These are phyloP conservation scores for Drosophila ezoana DNA, from an alignment of 2,888 invertebrate species.

Conservation along the genomic window DNA sequence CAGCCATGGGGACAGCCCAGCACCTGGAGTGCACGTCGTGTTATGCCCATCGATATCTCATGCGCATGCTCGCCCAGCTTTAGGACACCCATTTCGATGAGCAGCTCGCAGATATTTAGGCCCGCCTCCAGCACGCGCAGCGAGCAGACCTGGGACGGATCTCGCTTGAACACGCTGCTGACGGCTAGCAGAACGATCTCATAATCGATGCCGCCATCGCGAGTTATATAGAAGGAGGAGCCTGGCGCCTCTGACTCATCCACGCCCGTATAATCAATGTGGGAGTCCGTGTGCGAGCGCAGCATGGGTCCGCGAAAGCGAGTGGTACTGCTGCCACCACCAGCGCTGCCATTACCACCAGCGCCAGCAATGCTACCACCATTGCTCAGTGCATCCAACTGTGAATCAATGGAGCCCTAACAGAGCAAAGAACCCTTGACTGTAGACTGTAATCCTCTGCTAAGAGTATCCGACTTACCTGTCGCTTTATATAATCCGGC, in stretches of 20 bases:
- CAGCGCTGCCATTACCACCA: conserved; percentile 72
- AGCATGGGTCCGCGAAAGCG: conserved; percentile 88
- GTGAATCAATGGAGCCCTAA: conserved; percentile 94
- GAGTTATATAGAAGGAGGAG: conserved; percentile 95
- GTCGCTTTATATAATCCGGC: conserved; percentile 93
- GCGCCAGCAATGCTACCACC: conserved; percentile 73
- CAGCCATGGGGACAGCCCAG: conserved; percentile 98
- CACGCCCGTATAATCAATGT: conserved; percentile 94
- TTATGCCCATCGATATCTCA: conserved; percentile 85
- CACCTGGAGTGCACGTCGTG: conserved; percentile 88
- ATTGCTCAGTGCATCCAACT: conserved; percentile 88
- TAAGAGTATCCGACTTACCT: conserved; percentile 85
- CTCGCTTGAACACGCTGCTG: conserved; percentile 93
- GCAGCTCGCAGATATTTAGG: conserved; percentile 94
- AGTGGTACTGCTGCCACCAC: conserved; percentile 69
- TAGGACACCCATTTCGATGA: conserved; percentile 95
- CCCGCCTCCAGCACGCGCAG: conserved; percentile 96
- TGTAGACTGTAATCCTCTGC: background rate
- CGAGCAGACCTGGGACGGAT: conserved; percentile 91
- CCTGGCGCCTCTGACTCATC: conserved; percentile 95
- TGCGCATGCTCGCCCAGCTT: conserved; percentile 85
- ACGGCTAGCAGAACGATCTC: conserved; percentile 94
- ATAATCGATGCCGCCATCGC: conserved; percentile 97
- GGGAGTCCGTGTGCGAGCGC: conserved; percentile 96
- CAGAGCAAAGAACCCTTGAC: background rate